Evolutionary conservation across 2,113 vertebrate genomes (phyloP).

Genomic region (Caranx melampygus): DNA sequence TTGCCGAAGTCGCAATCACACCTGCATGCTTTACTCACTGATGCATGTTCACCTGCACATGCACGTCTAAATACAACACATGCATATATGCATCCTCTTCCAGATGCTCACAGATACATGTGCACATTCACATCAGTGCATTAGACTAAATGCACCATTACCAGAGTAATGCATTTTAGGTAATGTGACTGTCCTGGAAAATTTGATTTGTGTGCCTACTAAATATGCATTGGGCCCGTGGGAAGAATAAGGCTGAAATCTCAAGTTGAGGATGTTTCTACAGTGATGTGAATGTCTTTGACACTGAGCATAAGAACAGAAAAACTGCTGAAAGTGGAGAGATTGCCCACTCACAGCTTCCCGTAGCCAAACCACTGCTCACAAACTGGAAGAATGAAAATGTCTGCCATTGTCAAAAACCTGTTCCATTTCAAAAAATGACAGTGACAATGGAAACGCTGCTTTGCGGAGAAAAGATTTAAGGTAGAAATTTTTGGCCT

Average conservation of each 20-base stretch:
- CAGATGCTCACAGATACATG: neutral
- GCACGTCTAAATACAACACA: neutral
- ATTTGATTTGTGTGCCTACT: slow-evolving; percentile 58
- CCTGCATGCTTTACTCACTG: slow-evolving; percentile 41
- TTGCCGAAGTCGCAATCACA: slow-evolving; percentile 67
- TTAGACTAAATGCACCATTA: slow-evolving; percentile 35
- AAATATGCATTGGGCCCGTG: slow-evolving; percentile 49
- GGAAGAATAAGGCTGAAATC: slow-evolving; percentile 29
- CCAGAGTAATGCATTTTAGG: slow-evolving; percentile 31
- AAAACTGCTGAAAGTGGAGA: slow-evolving; percentile 18
- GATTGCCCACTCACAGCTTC: slow-evolving; percentile 31
- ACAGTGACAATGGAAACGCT: slow-evolving; percentile 25
- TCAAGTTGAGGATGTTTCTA: slow-evolving; percentile 29
- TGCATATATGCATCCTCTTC: neutral
- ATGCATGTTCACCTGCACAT: slow-evolving; percentile 28
- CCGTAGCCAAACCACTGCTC: slow-evolving; percentile 2
- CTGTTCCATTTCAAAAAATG: slow-evolving; percentile 35
- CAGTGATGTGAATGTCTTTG: slow-evolving; percentile 45
- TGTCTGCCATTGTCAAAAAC: slow-evolving; percentile 35
- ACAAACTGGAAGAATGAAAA: slow-evolving; percentile 37
- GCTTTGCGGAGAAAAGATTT: slow-evolving; percentile 17
- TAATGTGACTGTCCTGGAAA: slow-evolving; percentile 33
- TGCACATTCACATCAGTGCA: slow-evolving; percentile 10
- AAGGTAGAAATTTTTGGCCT: slow-evolving; percentile 33
- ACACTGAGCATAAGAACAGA: slow-evolving; percentile 32